phyloP scores from a whole-genome alignment of 2,113 vertebrate species.

The Crotalus viridis region DNA sequence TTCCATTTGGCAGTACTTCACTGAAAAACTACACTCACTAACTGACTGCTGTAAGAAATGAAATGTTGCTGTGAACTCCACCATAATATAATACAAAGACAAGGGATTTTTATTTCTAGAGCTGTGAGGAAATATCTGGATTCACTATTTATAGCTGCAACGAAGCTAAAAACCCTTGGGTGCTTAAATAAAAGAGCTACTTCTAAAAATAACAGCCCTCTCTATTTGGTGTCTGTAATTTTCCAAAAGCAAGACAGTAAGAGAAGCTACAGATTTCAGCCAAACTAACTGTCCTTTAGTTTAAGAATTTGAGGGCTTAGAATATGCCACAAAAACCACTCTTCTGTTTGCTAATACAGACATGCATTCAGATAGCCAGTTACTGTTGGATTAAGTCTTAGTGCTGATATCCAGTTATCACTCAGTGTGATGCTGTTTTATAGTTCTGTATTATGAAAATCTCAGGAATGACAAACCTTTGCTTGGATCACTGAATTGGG shows the following conservation, averaged over 20 bases:
- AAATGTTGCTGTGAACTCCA: neutral
- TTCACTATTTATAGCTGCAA: constrained; percentile 15
- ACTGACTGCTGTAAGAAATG: constrained; percentile 29
- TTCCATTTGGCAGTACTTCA: constrained; percentile 27
- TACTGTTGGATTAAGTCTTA: neutral
- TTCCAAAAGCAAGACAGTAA: neutral
- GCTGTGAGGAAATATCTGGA: neutral
- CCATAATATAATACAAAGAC: neutral
- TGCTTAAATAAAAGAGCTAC: constrained; percentile 4
- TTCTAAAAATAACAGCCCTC: neutral
- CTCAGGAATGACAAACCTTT: neutral
- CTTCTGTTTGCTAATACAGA: neutral
- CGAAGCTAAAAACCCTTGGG: constrained; percentile 15
- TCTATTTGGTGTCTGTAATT: constrained; percentile 6
- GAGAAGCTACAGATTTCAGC: neutral
- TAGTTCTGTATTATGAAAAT: neutral
- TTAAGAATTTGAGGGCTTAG: neutral
- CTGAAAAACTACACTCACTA: constrained; percentile 15
- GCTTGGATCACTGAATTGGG: neutral
- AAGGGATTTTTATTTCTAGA: neutral
- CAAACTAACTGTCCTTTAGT: neutral
- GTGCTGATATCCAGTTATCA: neutral
- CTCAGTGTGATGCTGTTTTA: neutral
- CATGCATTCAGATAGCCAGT: neutral
- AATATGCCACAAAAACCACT: neutral